Conservation (phyloP, 2,113 vertebrate species). For the Axis porcinus region DNA sequence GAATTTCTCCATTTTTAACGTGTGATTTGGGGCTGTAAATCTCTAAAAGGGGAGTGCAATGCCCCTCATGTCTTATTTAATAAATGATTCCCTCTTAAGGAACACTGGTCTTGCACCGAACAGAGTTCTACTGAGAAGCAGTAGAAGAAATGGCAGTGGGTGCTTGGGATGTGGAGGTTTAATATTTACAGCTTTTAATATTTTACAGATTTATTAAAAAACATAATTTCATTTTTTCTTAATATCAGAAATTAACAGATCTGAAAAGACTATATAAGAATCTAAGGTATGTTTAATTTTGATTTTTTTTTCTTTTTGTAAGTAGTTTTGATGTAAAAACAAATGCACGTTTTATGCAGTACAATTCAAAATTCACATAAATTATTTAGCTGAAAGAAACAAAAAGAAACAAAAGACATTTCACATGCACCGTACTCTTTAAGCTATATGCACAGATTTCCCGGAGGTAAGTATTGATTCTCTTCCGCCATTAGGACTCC, state of each 20-base stretch:
- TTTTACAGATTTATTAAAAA: neutral
- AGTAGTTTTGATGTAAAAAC: neutral
- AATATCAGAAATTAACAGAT: neutral
- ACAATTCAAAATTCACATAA: constrained; percentile 8
- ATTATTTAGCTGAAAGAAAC: constrained; percentile 23
- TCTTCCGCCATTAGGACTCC: neutral
- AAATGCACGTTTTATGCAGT: neutral
- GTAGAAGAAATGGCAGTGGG: neutral
- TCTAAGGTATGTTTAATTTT: neutral
- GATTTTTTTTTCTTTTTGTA: neutral
- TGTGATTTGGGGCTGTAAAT: neutral
- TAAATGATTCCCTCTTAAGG: neutral
- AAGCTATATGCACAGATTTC: neutral
- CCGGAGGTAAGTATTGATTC: neutral
- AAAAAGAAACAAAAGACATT: neutral
- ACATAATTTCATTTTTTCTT: neutral
- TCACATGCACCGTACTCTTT: neutral
- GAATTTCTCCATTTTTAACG: neutral
- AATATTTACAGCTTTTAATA: neutral
- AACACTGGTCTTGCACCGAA: neutral
- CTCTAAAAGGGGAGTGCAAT: neutral
- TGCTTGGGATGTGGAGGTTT: neutral
- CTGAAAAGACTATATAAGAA: neutral
- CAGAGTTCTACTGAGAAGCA: neutral
- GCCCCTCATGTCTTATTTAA: neutral